Evolutionary conservation across 2,113 vertebrate genomes (phyloP), one percentile per base, ranked within the genome.

Genomic region (Oryzias javanicus): DNA sequence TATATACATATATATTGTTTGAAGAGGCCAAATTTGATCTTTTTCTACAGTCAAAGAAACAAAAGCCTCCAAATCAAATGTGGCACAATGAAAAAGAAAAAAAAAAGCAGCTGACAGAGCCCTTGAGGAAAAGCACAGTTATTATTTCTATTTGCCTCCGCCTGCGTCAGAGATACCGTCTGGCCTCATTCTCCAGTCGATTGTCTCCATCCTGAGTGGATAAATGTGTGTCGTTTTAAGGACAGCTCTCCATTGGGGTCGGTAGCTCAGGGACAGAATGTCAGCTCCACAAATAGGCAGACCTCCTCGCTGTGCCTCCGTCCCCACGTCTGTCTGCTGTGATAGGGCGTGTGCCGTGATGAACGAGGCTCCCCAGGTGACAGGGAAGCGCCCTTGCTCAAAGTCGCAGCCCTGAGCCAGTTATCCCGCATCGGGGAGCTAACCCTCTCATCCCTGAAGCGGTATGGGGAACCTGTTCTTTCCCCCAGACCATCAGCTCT

Each of bases 211-310:
- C 58, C 49, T 41, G 64, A 72, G 57, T 16, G 55, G 63, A 72
- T 72, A 67, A 82, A 87, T 74, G 60, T 80, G 74, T 81, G 80
- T 76, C 80, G 72, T 57, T 78, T 65, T 83, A 80, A 82, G 66
- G 80, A 88, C 76, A 72, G 60, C 53, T 78, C 63, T 76, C 56
- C 72, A 66, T 20, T 19, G 53, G 57, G 71, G 64, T 44, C 47
- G 6, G 44, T 51, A 67, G 76, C 73, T 78, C 67, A 53, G 80
- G 52, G 67, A 82, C 55, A 74, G 58, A 35, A 74, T 59, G 67
- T 78, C 84, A 58, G 56, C 62, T 72, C 62, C 70, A 82, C 74
- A 83, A 86, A 85, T 59, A 83, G 71, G 49, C 64, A 62, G 64
- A 72, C 62, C 46, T 59, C 62, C 22, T 68, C 60, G 70, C 60